Base-by-base conservation (phyloP, 2,797 vertebrate genomes). In the Danionella dracula region DNA sequence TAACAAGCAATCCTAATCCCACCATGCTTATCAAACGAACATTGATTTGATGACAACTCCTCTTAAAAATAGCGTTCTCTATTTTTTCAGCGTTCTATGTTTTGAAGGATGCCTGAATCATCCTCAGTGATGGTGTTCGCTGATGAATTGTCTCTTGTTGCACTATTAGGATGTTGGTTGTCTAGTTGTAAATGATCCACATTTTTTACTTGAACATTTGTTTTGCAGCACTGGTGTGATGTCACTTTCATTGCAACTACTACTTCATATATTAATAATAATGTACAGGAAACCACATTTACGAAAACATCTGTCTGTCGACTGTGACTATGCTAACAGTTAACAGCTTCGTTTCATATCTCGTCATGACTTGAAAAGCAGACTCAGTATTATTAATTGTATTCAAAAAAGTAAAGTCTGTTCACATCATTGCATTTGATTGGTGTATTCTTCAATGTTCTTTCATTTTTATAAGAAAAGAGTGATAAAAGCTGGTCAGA, bases 351-450 rank as follows among this genome's bases (percentile, higher is more conserved):
- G 42, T 15, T 56, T 68, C 19, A 32, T 56, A 16, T 38, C 4
- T 12, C 23, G n/a, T 20, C n/a, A n/a, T 37, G 41, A 31, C 49
- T 68, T 62, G 42, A 23, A 44, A n/a, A 46, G 40, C 41, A 10
- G 29, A 46, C 41, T 27, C 41, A 56, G 51, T 66, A 38, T 66
- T 66, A 19, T 46, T 44, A 2, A 37, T 34, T 42, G 46, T 55
- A 56, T 63, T 58, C 20, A 63, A 71, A 53, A 38, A 20, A 64
- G 58, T 58, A 68, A 61, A 34, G n/a, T 61, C 65, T 23, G 57
- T 59, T 82, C 57, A 68, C 71, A 73, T 61, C 4, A 37, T 70
- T 41, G 50, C 68, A 32, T 67, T 68, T 56, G 13, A n/a, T n/a
- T n/a, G n/a, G n/a, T n/a, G n/a, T n/a, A n/a, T n/a, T n/a, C n/a